Evolutionary conservation across 2,113 vertebrate genomes (phyloP).

Genomic region (Lagenorhynchus albirostris): DNA sequence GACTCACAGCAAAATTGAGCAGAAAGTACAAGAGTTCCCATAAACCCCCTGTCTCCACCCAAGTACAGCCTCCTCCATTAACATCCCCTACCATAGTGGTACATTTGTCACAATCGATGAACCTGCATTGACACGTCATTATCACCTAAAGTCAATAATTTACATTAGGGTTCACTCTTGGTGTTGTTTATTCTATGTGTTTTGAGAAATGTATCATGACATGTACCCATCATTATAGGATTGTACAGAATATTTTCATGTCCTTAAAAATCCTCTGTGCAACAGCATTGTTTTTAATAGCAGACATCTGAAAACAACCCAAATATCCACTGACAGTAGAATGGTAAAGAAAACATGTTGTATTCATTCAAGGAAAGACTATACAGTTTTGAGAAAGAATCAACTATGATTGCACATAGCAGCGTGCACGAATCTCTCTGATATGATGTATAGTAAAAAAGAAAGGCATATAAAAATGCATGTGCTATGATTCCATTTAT

Average conservation of each 20-base stretch:
- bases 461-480: neutral
- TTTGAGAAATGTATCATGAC: neutral
- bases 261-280: neutral
- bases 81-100: neutral
- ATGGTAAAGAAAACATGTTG: neutral
- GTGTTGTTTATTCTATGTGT: neutral
- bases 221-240: neutral
- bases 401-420: neutral
- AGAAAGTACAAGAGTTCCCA: neutral
- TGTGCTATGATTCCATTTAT: neutral
- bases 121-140: neutral
- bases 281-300: neutral
- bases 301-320: neutral
- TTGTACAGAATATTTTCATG: neutral
- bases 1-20: neutral
- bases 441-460: neutral
- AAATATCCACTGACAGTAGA: neutral
- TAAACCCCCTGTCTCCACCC: neutral
- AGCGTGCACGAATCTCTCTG: neutral
- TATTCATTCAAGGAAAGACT: neutral
- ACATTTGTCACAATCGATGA: neutral
- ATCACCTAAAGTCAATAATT: neutral
- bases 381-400: neutral
- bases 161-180: neutral
- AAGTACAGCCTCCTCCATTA: neutral